Evolutionary conservation across 2,113 vertebrate species (phyloP), one percentile per base, ranked within the genome.

Genomic region (Sander vitreus): DNA sequence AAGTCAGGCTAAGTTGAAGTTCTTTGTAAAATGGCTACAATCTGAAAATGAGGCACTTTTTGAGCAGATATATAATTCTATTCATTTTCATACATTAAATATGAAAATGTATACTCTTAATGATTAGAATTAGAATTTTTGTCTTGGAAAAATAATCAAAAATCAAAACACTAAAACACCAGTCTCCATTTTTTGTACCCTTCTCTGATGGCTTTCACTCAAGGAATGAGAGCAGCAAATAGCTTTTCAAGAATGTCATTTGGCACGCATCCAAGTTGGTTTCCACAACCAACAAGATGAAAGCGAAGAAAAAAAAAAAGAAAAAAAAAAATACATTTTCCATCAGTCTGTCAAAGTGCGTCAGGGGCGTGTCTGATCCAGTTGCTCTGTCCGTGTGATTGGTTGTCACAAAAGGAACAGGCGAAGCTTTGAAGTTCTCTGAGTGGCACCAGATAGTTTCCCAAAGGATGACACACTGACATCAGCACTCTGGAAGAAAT

Each of bases 401-500:
- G 81, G 89, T 14, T 70, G 83, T 76, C 85, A 77, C 58, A 25
- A 51, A 21, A 85, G 47, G 65, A 88, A 57, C 50, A 59, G 83
- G 88, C 57, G 18, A 74, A 68, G 76, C 58, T 67, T 74, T 43
- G 64, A 72, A 71, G 80, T 57, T 51, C 79, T 63, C 65, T n/a
- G 63, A 73, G 80, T 51, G 70, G 77, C 82, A 81, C 89, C 81
- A 68, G 79, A 85, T 89, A 85, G 85, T 87, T 83, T 91, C 85
- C 83, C 65, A 69, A 81, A 92, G 74, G 84, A 83, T 64, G 66
- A 69, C 39, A n/a, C 65, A 48, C 72, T 76, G 80, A 81, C 90
- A 93, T 96, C 93, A 96, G 89, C 95, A 95, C 87, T 96, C 95
- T 96, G 91, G 10, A 87, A 59, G 79, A 66, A 54, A 48, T 80